Evolutionary conservation across 2,888 invertebrate species (phyloP), one percentile per base, ranked within the genome.

Genomic region (Poecilus cupreus): DNA sequence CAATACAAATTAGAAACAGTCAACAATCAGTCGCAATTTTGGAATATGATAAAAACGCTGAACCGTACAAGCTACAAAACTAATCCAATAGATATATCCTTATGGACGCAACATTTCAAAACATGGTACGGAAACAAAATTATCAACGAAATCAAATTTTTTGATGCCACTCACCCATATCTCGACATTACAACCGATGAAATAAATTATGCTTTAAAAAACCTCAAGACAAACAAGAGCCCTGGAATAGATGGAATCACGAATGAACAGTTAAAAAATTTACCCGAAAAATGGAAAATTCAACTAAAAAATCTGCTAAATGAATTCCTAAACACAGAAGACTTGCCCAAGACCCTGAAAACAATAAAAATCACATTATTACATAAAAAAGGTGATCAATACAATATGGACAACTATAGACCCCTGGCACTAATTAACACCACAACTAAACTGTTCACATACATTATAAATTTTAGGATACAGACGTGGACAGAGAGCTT

Each of bases 391-490:
- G 39, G 39, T 11, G 39, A 39, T n/a, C 8, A n/a, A 39, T 10
- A 39, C 8, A 39, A 39, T 39, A 39, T 39, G 39, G 39, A 39
- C n/a, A 85, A 85, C 64, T 85, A 84, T 68, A 49, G 85, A 54
- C 83, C 83, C 1, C 84, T 85, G n/a, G 81, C 83, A 10, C 72
- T 85, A 13, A 20, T 82, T 2, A 84, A 84, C 39, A 49, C 80
- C 11, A 51, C 82, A 3, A 57, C 83, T 10, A 85, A 85, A 82
- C 49, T 84, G 1, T 83, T 84, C 24, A 85, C 85, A 0, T 24
- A 79, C 0, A 39, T 85, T 0, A 4, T 85, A 13, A 20, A 75
- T 10, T 51, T 80, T 8, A 46, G 84, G 10, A 39, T 85, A 24
- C 39, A 60, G n/a, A 46, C 46, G 2, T 86, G 85, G 85, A 60